Percentiles rank a stretch among this genome's conserved stretches.
These are phyloP conservation scores for Troilus luridus DNA, from an alignment of 2,888 invertebrate genomes.

Conservation along the genomic window DNA sequence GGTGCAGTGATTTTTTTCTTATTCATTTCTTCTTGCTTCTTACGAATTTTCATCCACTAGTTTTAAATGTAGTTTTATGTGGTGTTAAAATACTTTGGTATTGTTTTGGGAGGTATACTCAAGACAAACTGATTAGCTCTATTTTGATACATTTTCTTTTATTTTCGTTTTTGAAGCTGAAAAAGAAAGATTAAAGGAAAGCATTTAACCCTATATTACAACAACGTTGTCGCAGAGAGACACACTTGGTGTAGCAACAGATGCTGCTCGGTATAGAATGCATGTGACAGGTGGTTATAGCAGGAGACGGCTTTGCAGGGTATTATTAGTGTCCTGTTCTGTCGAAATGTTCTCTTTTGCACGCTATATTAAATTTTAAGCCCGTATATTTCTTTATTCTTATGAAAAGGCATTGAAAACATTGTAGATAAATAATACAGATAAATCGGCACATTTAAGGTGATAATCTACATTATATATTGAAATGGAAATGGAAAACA, in stretches of 20 bases:
- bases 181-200: background rate
- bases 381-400: background rate
- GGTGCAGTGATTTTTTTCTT: no score
- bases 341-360: background rate
- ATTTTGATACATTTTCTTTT: background rate
- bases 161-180: background rate
- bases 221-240: background rate
- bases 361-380: background rate
- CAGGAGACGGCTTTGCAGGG: background rate
- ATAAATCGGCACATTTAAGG: no score
- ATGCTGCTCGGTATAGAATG: background rate
- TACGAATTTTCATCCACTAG: no score
- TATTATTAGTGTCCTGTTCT: background rate
- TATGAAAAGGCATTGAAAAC: no score
- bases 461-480: no score
- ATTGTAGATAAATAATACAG: no score
- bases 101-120: no score
- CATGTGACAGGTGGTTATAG: background rate
- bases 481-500: no score
- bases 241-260: background rate
- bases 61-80: no score
- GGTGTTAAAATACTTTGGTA: no score
- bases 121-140: no score
- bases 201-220: background rate
- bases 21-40: no score